These are phyloP conservation scores for Isurus oxyrinchus DNA, from an alignment of 2,113 vertebrate genomes.

Conservation along the genomic window DNA sequence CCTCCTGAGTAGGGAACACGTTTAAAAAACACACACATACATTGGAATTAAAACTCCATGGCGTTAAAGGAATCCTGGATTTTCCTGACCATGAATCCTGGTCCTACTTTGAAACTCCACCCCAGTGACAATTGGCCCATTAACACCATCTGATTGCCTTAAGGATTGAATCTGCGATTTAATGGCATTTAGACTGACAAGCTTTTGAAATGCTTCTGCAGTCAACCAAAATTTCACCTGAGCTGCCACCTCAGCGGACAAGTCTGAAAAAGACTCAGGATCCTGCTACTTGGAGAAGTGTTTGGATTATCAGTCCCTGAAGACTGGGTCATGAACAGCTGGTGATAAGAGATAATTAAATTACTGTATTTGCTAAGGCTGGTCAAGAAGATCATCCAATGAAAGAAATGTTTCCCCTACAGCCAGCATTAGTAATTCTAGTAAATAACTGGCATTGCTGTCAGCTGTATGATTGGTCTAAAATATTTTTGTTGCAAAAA, in stretches of 20 bases:
- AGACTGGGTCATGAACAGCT: too few relatives aligned
- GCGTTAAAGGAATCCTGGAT: neutral
- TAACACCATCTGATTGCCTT: neutral
- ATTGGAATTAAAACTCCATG: neutral
- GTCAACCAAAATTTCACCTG: neutral
- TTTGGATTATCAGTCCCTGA: neutral
- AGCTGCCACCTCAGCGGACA: neutral
- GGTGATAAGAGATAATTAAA: too few relatives aligned
- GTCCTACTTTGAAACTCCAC: neutral
- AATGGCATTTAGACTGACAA: neutral
- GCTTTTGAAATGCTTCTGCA: neutral
- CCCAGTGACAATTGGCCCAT: neutral
- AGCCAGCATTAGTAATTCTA: too few relatives aligned
- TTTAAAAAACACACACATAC: too few relatives aligned
- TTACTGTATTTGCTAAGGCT: too few relatives aligned
- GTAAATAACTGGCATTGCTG: too few relatives aligned
- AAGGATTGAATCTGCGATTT: neutral
- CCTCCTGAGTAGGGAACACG: too few relatives aligned
- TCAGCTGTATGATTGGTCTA: too few relatives aligned
- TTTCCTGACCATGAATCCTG: neutral
- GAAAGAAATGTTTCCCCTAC: too few relatives aligned
- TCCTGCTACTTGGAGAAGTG: neutral
- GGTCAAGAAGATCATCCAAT: too few relatives aligned
- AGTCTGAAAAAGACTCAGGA: neutral
- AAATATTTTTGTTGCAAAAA: too few relatives aligned